Percentiles rank a stretch among this genome's conserved stretches.
These are phyloP conservation scores for Drosophila meridiana DNA, from an alignment of 2,888 invertebrate species.

Conservation along the genomic window DNA sequence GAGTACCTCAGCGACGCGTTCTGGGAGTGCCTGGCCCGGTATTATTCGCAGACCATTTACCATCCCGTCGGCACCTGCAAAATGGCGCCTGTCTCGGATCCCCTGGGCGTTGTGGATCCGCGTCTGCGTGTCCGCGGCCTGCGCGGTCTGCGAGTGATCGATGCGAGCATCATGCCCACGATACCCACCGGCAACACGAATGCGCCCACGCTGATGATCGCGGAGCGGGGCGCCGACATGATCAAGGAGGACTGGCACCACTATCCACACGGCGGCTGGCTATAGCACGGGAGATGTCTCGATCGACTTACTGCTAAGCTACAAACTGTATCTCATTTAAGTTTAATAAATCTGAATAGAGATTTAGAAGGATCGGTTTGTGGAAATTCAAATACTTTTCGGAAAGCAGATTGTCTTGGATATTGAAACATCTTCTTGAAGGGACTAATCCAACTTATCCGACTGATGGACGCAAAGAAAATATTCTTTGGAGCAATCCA, in stretches of 20 bases:
- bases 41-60: constrained; percentile 92
- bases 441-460: not conserved
- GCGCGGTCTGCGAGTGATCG: constrained; percentile 89
- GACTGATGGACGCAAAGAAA: no score
- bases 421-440: no score
- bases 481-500: no score
- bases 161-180: constrained; percentile 93
- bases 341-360: not conserved
- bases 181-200: constrained; percentile 93
- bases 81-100: constrained; percentile 89
- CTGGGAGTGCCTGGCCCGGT: constrained; percentile 90
- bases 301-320: not conserved
- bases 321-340: not conserved
- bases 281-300: not conserved
- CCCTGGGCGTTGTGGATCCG: constrained; percentile 89
- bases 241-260: constrained; percentile 90
- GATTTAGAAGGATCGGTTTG: not conserved
- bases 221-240: constrained; percentile 92
- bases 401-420: no score
- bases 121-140: constrained; percentile 90
- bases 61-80: constrained; percentile 93
- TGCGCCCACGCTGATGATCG: constrained; percentile 93
- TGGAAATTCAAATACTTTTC: no score
- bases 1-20: constrained; percentile 90
- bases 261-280: constrained; percentile 67